Percentiles rank a stretch among this genome's conserved stretches.
Conservation (phyloP, 37 sponge, comb jelly and placozoan genomes). For the Aphrocallistes beatrix region DNA sequence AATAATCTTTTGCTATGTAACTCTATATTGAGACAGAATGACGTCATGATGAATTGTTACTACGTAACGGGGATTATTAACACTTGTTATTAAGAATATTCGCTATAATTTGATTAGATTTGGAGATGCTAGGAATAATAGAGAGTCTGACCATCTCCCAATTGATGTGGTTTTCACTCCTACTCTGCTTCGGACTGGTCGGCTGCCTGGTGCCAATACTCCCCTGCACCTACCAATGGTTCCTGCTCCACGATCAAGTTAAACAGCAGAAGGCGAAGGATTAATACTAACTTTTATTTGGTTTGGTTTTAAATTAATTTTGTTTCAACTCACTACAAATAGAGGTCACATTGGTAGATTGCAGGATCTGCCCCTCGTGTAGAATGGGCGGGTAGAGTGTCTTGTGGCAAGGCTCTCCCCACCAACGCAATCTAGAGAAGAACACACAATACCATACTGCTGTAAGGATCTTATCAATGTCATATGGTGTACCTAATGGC, state of each 20-base stretch:
- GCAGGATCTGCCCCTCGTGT: conserved; percentile 2
- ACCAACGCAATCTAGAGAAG: conserved; percentile 18
- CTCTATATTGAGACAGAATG: no score
- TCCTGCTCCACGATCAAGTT: not conserved
- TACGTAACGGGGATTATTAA: not conserved
- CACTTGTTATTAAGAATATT: not conserved
- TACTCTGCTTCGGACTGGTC: not conserved
- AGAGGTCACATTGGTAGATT: not conserved
- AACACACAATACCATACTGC: no score
- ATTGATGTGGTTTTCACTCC: not conserved
- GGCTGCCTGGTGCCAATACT: not conserved
- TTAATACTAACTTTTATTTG: not conserved
- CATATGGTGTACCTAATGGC: not conserved
- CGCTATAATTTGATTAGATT: not conserved
- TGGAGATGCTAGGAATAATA: not conserved
- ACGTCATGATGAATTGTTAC: no score
- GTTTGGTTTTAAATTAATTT: not conserved
- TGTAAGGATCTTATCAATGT: not conserved
- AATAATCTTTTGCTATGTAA: no score
- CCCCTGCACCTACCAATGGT: not conserved
- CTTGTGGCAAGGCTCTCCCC: conserved; percentile 21
- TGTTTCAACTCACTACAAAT: not conserved
- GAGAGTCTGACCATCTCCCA: not conserved
- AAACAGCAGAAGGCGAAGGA: not conserved
- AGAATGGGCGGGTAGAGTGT: not conserved